Evolutionary conservation across 2,797 vertebrate genomes (phyloP).

Genomic region (Tragelaphus oryx): DNA sequence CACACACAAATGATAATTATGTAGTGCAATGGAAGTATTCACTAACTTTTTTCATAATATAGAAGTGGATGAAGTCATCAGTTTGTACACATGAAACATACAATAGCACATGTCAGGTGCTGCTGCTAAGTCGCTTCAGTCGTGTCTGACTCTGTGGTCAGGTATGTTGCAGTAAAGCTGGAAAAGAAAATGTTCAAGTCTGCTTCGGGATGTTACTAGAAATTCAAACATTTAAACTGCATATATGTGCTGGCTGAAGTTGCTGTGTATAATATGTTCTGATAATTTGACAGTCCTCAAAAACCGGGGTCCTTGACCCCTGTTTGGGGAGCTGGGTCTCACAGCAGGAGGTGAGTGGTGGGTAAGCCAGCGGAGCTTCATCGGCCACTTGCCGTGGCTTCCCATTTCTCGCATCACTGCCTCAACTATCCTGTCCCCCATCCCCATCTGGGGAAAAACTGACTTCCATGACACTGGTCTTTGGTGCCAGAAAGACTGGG

Average conservation of each 20-base stretch:
- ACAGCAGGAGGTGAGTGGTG: neutral
- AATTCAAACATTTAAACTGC: constrained; percentile 1
- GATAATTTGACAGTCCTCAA: neutral
- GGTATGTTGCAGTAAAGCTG: neutral
- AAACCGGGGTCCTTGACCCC: neutral
- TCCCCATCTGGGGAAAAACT: neutral
- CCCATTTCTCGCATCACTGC: neutral
- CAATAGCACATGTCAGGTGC: neutral
- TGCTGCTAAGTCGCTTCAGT: too few species aligned
- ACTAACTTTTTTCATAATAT: neutral
- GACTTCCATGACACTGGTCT: neutral
- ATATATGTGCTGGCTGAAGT: neutral
- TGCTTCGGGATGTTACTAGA: neutral
- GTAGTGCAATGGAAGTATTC: neutral
- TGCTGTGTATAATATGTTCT: neutral
- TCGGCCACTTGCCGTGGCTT: neutral
- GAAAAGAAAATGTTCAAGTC: neutral
- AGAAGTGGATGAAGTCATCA: neutral
- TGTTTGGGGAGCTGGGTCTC: neutral
- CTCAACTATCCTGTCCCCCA: neutral
- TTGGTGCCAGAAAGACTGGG: neutral
- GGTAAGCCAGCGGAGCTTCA: neutral
- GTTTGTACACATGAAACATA: neutral
- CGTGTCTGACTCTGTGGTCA: too few species aligned
- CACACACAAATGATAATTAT: neutral